phyloP scores from a whole-genome alignment of 2,113 vertebrate genomes.

The Echinops telfairi region DNA sequence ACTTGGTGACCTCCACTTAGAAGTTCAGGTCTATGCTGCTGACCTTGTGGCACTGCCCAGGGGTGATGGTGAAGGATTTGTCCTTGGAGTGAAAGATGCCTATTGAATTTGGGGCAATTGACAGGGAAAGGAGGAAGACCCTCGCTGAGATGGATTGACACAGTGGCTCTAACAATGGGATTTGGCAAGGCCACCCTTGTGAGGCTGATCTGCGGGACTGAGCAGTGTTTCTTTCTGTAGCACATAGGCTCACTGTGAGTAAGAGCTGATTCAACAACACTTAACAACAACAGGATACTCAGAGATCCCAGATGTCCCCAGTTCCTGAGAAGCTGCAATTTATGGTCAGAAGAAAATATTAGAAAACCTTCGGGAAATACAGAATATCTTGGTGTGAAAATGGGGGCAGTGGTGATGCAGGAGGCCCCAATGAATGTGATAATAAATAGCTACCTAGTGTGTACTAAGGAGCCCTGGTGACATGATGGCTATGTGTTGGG shows the following conservation, averaged over 20 bases:
- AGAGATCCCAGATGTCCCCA: neutral
- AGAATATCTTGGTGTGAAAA: neutral
- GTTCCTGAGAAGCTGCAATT: neutral
- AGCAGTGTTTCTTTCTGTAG: no score
- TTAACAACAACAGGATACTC: neutral
- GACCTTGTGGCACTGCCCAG: neutral
- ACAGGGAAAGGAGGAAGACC: neutral
- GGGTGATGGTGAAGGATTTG: neutral
- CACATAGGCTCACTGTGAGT: no score
- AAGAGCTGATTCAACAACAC: no score
- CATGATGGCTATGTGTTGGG: no score
- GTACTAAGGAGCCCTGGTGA: neutral
- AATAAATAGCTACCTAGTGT: neutral
- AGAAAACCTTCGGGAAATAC: slow-evolving; percentile 8
- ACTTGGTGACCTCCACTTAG: neutral
- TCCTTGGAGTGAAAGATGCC: neutral
- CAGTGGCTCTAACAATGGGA: no score
- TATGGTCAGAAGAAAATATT: neutral
- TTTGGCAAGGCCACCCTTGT: no score
- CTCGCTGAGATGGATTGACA: no score
- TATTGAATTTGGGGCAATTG: neutral
- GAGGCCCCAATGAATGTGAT: neutral
- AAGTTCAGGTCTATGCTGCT: neutral
- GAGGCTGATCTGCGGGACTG: no score
- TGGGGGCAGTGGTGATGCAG: neutral